Evolutionary conservation across 2,888 invertebrate species (phyloP).

Genomic region (Acrobeloides nanus): DNA sequence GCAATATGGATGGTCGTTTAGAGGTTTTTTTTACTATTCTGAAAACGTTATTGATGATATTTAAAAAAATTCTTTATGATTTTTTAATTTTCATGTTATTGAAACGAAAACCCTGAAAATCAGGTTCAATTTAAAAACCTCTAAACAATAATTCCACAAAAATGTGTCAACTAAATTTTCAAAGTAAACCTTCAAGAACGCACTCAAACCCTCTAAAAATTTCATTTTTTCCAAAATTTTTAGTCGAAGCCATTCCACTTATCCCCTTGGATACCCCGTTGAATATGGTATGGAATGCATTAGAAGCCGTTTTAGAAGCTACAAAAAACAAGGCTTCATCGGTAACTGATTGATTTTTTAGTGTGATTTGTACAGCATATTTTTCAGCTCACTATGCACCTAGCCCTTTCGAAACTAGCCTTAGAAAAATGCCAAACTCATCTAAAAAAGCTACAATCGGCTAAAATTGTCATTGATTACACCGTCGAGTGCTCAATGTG

Average conservation of each 20-base stretch:
- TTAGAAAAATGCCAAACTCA: constrained; percentile 69
- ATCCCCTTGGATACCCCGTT: constrained; percentile 75
- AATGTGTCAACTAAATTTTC: too few relatives aligned
- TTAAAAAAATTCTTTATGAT: background rate
- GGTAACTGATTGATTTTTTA: constrained; percentile 10
- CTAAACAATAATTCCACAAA: too few relatives aligned
- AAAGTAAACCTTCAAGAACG: too few relatives aligned
- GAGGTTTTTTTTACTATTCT: background rate
- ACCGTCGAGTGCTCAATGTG: constrained; percentile 82
- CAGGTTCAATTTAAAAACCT: too few relatives aligned
- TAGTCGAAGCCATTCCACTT: constrained; percentile 64
- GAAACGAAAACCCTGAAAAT: too few relatives aligned
- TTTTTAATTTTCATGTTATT: too few relatives aligned
- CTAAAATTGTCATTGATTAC: constrained; percentile 75
- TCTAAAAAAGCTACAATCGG: constrained; percentile 69
- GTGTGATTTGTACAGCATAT: background rate
- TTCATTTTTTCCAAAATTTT: constrained; percentile 10
- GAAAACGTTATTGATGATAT: background rate
- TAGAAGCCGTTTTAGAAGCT: constrained; percentile 70
- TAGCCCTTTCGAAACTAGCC: constrained; percentile 28
- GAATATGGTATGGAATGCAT: constrained; percentile 62
- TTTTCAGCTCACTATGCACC: constrained; percentile 26
- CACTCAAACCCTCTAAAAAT: too few relatives aligned
- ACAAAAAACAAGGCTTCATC: constrained; percentile 62
- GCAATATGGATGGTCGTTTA: background rate